phyloP scores from a whole-genome alignment of 2,797 vertebrate species.

The Aulostomus chinensis region DNA sequence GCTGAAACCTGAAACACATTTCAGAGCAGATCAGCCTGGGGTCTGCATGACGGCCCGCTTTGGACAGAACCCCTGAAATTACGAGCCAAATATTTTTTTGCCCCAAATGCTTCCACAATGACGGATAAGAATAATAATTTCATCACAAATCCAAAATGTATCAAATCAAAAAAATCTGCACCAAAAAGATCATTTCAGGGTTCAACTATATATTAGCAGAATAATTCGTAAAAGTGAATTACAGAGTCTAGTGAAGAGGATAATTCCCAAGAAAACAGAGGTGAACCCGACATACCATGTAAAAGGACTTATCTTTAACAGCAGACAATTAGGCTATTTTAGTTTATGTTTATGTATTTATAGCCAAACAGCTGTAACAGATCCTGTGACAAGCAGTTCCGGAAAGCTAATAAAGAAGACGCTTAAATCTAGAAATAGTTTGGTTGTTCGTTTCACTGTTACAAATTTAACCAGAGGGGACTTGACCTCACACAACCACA shows the following conservation, averaged over 20 bases:
- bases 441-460: slow-evolving; percentile 21
- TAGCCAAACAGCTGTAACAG: slow-evolving; percentile 11
- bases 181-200: too few relatives aligned
- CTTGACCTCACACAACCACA: neutral
- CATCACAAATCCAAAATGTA: too few relatives aligned
- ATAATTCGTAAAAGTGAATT: too few relatives aligned
- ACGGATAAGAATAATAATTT: too few relatives aligned
- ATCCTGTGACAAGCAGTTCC: slow-evolving; percentile 2
- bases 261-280: too few relatives aligned
- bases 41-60: slow-evolving; percentile 23
- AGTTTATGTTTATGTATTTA: slow-evolving; percentile 17
- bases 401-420: slow-evolving; percentile 14
- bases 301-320: neutral
- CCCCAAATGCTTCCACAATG: too few relatives aligned
- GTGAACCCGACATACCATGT: too few relatives aligned
- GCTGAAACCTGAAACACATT: slow-evolving; percentile 67
- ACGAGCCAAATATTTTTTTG: slow-evolving; percentile 16
- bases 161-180: too few relatives aligned
- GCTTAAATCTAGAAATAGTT: slow-evolving; percentile 34
- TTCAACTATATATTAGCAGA: too few relatives aligned
- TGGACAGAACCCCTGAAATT: slow-evolving; percentile 39
- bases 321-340: neutral
- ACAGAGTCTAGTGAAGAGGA: too few relatives aligned
- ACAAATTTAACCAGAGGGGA: slow-evolving; percentile 21
- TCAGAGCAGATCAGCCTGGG: slow-evolving; percentile 57